Evolutionary conservation across 2,113 vertebrate species (phyloP), one percentile per base, ranked within the genome.

Genomic region (Chamaea fasciata): DNA sequence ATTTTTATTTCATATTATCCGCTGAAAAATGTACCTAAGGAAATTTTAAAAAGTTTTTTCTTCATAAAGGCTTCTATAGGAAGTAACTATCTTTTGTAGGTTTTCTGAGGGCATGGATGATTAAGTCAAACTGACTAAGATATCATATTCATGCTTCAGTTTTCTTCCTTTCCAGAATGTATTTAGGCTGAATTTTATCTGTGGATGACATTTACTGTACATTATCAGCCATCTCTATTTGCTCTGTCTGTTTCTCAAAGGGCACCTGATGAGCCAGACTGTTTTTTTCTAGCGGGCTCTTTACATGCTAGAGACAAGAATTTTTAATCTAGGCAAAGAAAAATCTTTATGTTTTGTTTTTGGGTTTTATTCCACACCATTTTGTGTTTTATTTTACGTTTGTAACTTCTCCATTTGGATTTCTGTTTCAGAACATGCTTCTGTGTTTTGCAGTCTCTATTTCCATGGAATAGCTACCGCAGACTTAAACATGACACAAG

Each of bases 211-310:
- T 83, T 79, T 31, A 59, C 79, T 70, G 44, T 53, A 3, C 42
- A 57, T 90, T 96, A 95, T 94, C 90, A 90, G 28, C 57, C 94
- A 93, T 83, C 63, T 89, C 47, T 84, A 33, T 94, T 96, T 97
- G 47, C 76, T 97, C 94, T 96, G 94, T 89, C 89, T 84, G 67
- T 81, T 83, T 81, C 83, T 96, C 92, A 96, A 94, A 95, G 88
- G 67, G 21, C 64, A 93, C 75, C 37, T 85, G 67, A 87, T 85
- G 67, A 96, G 35, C 91, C 83, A 93, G 73, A 75, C 73, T 77
- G 42, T 31, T 41, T 92, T 91, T 70, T 91, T 88, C 57, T 83
- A 30, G 3, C 35, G 37, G 47, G 67, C 33, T 30, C 70, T 87
- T 76, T 68, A 91, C 85, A 80, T 97, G 95, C 73, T 82, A 78